Evolutionary conservation across 2,888 invertebrate genomes (phyloP).

Genomic region (Strigamia maritima): DNA sequence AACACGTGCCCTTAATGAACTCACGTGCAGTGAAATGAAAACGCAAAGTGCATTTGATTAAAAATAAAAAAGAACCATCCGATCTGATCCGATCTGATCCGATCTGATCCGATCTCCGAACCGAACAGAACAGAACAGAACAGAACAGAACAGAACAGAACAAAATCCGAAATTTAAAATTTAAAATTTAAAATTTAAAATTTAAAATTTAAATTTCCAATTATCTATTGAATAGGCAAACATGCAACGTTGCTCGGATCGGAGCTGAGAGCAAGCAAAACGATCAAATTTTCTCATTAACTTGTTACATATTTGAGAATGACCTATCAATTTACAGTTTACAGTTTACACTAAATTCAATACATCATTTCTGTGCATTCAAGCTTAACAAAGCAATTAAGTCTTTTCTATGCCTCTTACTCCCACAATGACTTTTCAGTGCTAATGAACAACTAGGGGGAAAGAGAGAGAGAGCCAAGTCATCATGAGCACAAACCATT

Average conservation of each 20-base stretch:
- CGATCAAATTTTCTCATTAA: slow-evolving; percentile 12
- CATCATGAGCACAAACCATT: slow-evolving; percentile 27
- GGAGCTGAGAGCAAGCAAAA: background rate
- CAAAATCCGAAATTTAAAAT: too few species aligned
- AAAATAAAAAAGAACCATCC: background rate
- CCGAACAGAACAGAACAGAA: too few species aligned
- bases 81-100: too few species aligned
- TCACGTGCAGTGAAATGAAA: background rate
- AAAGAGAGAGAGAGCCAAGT: background rate
- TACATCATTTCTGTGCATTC: slow-evolving; percentile 20
- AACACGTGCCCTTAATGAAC: slow-evolving; percentile 25
- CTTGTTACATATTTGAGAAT: background rate
- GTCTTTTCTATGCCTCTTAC: slow-evolving; percentile 16
- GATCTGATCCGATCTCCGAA: too few species aligned
- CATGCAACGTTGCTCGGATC: background rate
- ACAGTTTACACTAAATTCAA: slow-evolving; percentile 15
- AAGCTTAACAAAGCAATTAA: slow-evolving; percentile 23
- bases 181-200: too few species aligned
- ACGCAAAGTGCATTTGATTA: background rate
- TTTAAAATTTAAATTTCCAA: slow-evolving; percentile 7
- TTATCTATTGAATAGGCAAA: background rate
- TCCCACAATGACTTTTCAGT: slow-evolving; percentile 21
- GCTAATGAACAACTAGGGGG: slow-evolving; percentile 24
- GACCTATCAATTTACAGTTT: background rate
- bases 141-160: too few species aligned